Evolutionary conservation across 2,888 invertebrate genomes (phyloP), one percentile per base, ranked within the genome.

Genomic region (Rhyacophila evoluta): DNA sequence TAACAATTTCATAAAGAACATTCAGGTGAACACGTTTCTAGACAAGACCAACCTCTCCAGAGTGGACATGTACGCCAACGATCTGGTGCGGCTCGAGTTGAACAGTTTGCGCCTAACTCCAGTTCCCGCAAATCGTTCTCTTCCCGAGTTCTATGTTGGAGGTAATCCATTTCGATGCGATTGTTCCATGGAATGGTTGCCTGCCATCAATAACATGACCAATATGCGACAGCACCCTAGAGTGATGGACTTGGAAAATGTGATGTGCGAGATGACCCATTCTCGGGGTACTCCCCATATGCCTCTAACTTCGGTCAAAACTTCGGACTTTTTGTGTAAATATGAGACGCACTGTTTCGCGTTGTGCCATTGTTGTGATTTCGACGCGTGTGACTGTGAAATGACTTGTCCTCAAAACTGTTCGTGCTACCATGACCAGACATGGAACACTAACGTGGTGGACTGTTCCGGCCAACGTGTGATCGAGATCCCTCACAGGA

Each of bases 161-260:
- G 96, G 95, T 71, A 98, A 98, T 87, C 97, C 98, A 11, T 96
- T 98, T 88, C 94, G 95, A 84, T 98, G 98, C 88, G 97, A 97
- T 86, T 98, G 98, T 89, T 94, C 95, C 82, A 96, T 98, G 96
- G 97, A 97, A 86, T 98, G 98, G 98, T 89, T 97, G 84, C 96
- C 96, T 83, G 92, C 95, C 77, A 94, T 97, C 87, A 97, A 97
- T 87, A 95, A 95, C 87, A 93, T 95, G 91, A 95, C 95, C 82
- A 91, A 92, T 39, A 92, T 94, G 84, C 91, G 95, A 74, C 96
- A 96, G 86, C 95, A 97, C 86, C 96, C 97, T 74, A 92, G 93
- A 79, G 94, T 97, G 84, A 95, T 96, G 92, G 97, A 97, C 86
- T 89, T 97, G 84, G 95, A 94, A 85, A 95, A 95, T 85, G 95